Base-by-base conservation (phyloP, 2,797 vertebrate genomes). In the Tenualosa ilisha region DNA sequence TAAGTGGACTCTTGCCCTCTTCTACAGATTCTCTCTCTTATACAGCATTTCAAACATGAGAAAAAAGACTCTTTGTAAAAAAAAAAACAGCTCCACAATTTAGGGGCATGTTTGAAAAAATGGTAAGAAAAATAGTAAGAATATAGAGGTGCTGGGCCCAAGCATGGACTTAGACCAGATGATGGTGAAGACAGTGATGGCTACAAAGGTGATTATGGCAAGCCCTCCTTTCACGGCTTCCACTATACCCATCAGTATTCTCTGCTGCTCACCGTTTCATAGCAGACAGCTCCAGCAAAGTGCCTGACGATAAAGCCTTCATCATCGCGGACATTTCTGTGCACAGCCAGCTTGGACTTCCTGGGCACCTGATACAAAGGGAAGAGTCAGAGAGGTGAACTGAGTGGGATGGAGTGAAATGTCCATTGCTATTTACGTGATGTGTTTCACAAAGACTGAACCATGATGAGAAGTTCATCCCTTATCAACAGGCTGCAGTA, bases 221-320 rank as follows among this genome's bases (percentile, higher is more conserved):
- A 72, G 26, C 12, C 4, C 0, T 75, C 31, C 31, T 6, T 40
- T 75, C 63, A 65, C 0, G 2, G 9, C 3, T 12, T 65, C 24
- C 24, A 31, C 8, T 4, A 24, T 11, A 37, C 11, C 24, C 31
- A 49, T 56, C 51, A 43, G 11, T 59, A 24, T 24, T 20, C 17
- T 82, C 37, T 13, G 92, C 92, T 15, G 92, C 93, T 91, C 94
- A 99, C 98, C 90, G 98, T 99, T 90, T 99, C 98, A 6, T 99
- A 99, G 94, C 98, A 99, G 2, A 99, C 98, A 4, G 98, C 98
- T 93, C 98, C 98, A 1, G 98, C 98, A 85, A 99, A 99, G 92
- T 99, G 98, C 84, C 98, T 93, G 91, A 99, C 89, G 59, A 99
- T 97, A 83, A 99, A 99, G 79, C 98, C 98, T 91, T 99, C 98